phyloP scores from a whole-genome alignment of 2,888 invertebrate genomes.

The Anarsia innoxiella region DNA sequence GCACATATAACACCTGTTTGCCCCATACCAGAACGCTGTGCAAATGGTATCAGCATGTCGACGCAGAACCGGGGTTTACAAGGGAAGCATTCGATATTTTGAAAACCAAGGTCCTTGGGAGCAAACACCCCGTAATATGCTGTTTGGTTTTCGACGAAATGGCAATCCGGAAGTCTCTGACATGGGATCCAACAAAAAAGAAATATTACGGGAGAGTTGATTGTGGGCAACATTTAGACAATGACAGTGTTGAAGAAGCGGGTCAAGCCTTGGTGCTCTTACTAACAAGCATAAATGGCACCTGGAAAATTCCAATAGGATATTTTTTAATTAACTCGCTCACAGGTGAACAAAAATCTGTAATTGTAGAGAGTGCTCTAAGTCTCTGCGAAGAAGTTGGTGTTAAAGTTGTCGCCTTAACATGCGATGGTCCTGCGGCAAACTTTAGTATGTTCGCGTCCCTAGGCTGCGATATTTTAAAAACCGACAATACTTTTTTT shows the following conservation, averaged over 20 bases:
- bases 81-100: constrained; percentile 15
- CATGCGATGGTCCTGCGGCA: constrained; percentile 8
- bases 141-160: constrained; percentile 12
- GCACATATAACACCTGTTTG: constrained; percentile 10
- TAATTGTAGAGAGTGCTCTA: constrained; percentile 5
- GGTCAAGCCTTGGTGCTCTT: constrained; percentile 16
- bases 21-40: constrained; percentile 13
- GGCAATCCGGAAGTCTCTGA: constrained; percentile 15
- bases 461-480: constrained; percentile 1
- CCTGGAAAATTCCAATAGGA: constrained; percentile 11
- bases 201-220: constrained; percentile 16
- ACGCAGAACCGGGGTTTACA: constrained; percentile 14
- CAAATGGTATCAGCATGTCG: constrained; percentile 12
- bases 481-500: background rate
- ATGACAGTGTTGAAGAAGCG: constrained; percentile 10
- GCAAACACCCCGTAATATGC: constrained; percentile 1
- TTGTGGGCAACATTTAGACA: constrained; percentile 10
- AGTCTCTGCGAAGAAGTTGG: constrained; percentile 9
- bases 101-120: constrained; percentile 1
- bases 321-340: constrained; percentile 16
- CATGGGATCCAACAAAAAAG: constrained; percentile 14
- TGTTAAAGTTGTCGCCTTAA: constrained; percentile 9
- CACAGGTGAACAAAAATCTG: constrained; percentile 10
- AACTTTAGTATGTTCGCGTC: background rate
- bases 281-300: constrained; percentile 11